These are phyloP conservation scores for Oncorhynchus nerka DNA, from an alignment of 2,113 vertebrate species.

Conservation along the genomic window DNA sequence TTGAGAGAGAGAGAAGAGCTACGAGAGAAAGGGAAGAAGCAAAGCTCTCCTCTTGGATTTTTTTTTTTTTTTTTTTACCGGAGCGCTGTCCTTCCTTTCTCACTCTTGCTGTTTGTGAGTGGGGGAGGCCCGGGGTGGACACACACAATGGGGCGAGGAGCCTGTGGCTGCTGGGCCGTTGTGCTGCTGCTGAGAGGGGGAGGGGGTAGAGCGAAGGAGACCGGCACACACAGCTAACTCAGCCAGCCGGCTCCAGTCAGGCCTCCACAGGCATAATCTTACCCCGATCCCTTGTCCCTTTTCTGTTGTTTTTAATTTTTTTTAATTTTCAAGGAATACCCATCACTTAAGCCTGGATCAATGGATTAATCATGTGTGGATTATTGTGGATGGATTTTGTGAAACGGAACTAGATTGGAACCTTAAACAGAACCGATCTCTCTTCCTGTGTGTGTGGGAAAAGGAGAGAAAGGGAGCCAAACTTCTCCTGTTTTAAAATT, in stretches of 20 bases:
- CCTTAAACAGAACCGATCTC: constrained; percentile 46
- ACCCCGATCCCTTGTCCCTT: constrained; percentile 38
- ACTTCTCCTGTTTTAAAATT: constrained; percentile 40
- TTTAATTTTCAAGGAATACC: constrained; percentile 35
- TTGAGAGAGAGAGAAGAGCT: constrained; percentile 11
- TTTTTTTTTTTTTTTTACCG: constrained; percentile 28
- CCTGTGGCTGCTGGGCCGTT: constrained; percentile 79
- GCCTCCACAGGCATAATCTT: constrained; percentile 60
- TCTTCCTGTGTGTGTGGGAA: constrained; percentile 51
- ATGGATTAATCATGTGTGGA: constrained; percentile 38
- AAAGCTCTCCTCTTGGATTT: constrained; percentile 46
- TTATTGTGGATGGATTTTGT: constrained; percentile 56
- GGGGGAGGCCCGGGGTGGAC: constrained; percentile 63
- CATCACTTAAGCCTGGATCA: constrained; percentile 50
- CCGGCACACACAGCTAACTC: constrained; percentile 76
- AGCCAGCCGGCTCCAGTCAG: constrained; percentile 61
- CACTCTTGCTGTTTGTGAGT: constrained; percentile 41
- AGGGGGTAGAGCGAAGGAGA: constrained; percentile 74
- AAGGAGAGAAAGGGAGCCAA: constrained; percentile 40
- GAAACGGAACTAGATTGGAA: constrained; percentile 46
- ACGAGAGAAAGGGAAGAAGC: constrained; percentile 42
- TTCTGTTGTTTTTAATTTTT: constrained; percentile 20
- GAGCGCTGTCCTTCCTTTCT: constrained; percentile 8
- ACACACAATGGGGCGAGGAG: constrained; percentile 76
- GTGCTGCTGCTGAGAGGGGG: constrained; percentile 76